Evolutionary conservation across 2,888 invertebrate species (phyloP), one percentile per base, ranked within the genome.

Genomic region (Euclidia mi): DNA sequence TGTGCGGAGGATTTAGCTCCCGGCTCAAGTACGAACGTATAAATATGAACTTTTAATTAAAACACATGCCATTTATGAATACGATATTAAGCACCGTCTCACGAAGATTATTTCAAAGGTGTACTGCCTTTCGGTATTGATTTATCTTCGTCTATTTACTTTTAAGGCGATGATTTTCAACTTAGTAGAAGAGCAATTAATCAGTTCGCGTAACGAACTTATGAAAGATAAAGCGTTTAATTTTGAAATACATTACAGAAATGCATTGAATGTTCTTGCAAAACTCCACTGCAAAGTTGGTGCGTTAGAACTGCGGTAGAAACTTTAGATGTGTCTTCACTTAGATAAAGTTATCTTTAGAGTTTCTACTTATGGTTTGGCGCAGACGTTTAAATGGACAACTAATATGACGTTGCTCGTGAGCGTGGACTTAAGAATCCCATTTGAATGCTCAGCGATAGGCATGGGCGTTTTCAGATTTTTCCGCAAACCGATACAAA

Each of bases 371-470:
- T 56, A 25, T 9, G 18, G 15, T 17, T 41, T 56, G 43, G 9
- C 6, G 17, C 52, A 43, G 45, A 58, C 55, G 52, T 68, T 68
- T 68, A 73, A 71, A 76, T 74, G 47, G 53, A 64, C 67, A 63
- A 63, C 64, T 76, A 75, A 78, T 74, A 74, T 68, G 63, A 65
- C 56, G 14, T 58, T 68, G 58, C 48, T 53, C 47, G 65, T 58
- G 56, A 65, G 57, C 63, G 63, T 63, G 60, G 56, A 57, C 65
- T 76, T 63, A 71, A 76, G 76, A 68, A 71, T 67, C 68, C 61
- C 57, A 71, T 77, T 76, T 76, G 67, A 65, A 67, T 66, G 52
- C 56, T 63, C 38, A 43, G n/a, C n/a, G n/a, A n/a, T n/a, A n/a
- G n/a, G n/a, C n/a, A n/a, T n/a, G n/a, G n/a, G n/a, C n/a, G n/a